Percentiles rank a stretch among this genome's conserved stretches.
phyloP scores from a whole-genome alignment of 2,797 vertebrate genomes.

The Acanthopagrus latus region DNA sequence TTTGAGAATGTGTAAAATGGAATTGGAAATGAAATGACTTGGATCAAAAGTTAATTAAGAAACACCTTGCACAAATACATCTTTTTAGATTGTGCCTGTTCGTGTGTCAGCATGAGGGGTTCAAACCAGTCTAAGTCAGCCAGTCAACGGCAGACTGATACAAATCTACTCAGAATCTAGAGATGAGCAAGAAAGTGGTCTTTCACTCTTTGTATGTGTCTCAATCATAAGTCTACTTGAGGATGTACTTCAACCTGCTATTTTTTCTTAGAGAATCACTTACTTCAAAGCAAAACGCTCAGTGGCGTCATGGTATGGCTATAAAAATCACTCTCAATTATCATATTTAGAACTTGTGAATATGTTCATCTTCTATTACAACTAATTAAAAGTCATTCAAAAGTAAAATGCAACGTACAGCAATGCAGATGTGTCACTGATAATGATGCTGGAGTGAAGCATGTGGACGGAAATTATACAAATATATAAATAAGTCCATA shows the following conservation, averaged over 20 bases:
- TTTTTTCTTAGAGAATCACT: slow-evolving; percentile 38
- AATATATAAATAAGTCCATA: slow-evolving; percentile 80
- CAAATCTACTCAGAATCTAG: slow-evolving; percentile 33
- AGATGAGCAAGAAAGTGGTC: slow-evolving; percentile 30
- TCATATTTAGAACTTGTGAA: slow-evolving; percentile 51
- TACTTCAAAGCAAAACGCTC: slow-evolving; percentile 36
- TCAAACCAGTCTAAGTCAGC: slow-evolving; percentile 39
- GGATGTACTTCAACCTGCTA: slow-evolving; percentile 5
- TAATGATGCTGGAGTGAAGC: slow-evolving; percentile 69
- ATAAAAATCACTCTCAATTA: slow-evolving; percentile 30
- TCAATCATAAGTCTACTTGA: slow-evolving; percentile 42
- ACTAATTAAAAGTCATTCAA: slow-evolving; percentile 79
- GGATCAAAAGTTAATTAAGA: slow-evolving; percentile 81
- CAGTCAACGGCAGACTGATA: slow-evolving; percentile 39
- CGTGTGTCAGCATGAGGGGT: slow-evolving; percentile 22
- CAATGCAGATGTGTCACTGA: slow-evolving; percentile 68
- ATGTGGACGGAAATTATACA: slow-evolving; percentile 74
- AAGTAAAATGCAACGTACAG: slow-evolving; percentile 70
- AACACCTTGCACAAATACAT: slow-evolving; percentile 76
- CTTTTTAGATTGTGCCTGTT: slow-evolving; percentile 66
- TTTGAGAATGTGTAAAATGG: slow-evolving; percentile 75
- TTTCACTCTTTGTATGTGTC: slow-evolving; percentile 41
- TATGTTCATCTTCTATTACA: slow-evolving; percentile 59
- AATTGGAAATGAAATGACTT: slow-evolving; percentile 77
- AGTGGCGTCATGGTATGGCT: not conserved